Evolutionary conservation across 1,140 invertebrate species (phyloP).

Genomic region (Formica exsecta): DNA sequence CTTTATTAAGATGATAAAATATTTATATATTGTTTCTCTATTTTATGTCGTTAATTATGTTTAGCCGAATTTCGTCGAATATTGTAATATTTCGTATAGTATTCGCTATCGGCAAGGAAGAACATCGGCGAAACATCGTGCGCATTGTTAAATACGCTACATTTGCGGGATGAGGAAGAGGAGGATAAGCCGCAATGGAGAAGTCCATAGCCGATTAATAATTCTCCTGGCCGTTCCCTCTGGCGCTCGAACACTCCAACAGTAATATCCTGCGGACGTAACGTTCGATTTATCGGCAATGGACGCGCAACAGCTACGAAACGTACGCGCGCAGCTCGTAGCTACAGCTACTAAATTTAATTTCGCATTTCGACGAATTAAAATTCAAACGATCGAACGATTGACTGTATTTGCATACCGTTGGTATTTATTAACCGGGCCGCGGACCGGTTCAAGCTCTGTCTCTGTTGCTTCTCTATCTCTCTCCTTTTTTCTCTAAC

Average conservation of each 20-base stretch:
- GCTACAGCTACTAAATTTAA: constrained; percentile 68
- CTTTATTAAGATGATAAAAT: constrained; percentile 5
- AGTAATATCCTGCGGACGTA: constrained; percentile 40
- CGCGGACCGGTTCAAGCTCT: constrained; percentile 41
- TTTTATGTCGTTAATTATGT: neutral
- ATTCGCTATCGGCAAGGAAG: constrained; percentile 8
- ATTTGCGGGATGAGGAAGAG: constrained; percentile 22
- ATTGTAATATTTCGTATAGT: neutral
- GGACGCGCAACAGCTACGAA: constrained; percentile 38
- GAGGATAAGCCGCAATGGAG: constrained; percentile 54
- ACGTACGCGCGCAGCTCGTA: constrained; percentile 20
- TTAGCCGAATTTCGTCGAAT: neutral
- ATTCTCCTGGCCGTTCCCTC: constrained; percentile 42
- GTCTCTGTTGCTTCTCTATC: neutral
- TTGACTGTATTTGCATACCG: constrained; percentile 77
- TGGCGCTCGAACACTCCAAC: constrained; percentile 22
- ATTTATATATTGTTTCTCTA: neutral
- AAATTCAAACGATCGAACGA: constrained; percentile 77
- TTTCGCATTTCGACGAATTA: constrained; percentile 75
- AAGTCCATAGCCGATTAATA: constrained; percentile 47
- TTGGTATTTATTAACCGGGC: constrained; percentile 75
- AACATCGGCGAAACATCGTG: constrained; percentile 22
- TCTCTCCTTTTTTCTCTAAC: neutral
- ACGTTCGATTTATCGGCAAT: constrained; percentile 65
- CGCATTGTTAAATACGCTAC: constrained; percentile 56